Base-by-base conservation (phyloP, 2,888 invertebrate species). In the Hirtodrosophila histrioides region DNA sequence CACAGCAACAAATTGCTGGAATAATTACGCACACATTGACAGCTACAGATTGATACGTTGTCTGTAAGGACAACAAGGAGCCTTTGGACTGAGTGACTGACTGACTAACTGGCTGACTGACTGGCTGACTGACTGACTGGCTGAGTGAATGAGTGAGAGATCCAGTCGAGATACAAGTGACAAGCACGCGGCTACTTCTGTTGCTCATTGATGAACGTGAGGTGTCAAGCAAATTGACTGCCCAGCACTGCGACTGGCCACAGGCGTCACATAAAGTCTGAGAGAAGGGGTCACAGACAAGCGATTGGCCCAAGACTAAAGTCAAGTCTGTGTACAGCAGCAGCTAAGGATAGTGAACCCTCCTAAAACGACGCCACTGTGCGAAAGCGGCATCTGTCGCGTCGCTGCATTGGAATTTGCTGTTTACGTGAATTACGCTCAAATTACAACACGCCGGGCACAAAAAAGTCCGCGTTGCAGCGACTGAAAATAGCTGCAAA, bases 191-290 rank as follows among this genome's bases (percentile, higher is more conserved):
- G 72, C 81, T 50, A 65, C 66, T 65, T 68, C 74, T 48, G 50
- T 77, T 77, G 85, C 73, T 84, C 88, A 88, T 89, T 91, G 91
- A 91, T 90, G 89, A 89, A 91, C 90, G 91, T 88, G 86, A 88
- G 88, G 88, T 90, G 91, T 91, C 91, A 89, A 87, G 77, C 78
- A 80, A 90, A 90, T 89, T 91, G 91, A 91, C 91, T 81, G 83
- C 46, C 77, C 69, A 46, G 53, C 57, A 9, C 35, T 44, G 55
- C 49, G 73, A 54, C n/a, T 50, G 23, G 7, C 17, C 82, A 82
- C 67, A 24, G 85, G 68, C 71, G 78, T 27, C 27, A 27, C 27
- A 27, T 27, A 27, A 5, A 27, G 27, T 27, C 1, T 17, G 17
- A 17, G 1, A 17, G 2, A 17, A 27, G 27, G 27, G 27, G 27